A percentile compares a stretch with the other conserved stretches of the same genome.
Conservation (phyloP, 2,797 vertebrate genomes). For the Chiroxiphia lanceolata region DNA sequence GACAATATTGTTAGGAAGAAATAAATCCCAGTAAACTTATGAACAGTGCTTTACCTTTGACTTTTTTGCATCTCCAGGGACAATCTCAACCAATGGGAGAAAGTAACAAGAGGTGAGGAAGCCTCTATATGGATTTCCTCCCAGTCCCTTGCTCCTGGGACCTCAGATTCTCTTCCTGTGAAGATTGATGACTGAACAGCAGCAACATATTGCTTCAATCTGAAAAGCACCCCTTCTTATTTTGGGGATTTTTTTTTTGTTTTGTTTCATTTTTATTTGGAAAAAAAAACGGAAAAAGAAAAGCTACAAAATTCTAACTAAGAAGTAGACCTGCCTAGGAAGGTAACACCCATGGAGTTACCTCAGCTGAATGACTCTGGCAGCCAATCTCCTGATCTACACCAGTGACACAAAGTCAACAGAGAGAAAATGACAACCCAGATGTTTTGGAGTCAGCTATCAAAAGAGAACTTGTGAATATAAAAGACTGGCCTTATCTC, state of each 20-base stretch:
- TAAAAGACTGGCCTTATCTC: slow-evolving; percentile 75
- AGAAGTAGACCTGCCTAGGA: slow-evolving; percentile 13
- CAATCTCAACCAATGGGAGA: slow-evolving; percentile 96
- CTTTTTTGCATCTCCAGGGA: slow-evolving; percentile 78
- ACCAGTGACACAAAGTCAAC: neutral
- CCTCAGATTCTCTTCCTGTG: slow-evolving; percentile 81
- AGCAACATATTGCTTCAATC: neutral
- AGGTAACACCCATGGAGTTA: neutral
- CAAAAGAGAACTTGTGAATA: slow-evolving; percentile 71
- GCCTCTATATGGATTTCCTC: slow-evolving; percentile 72
- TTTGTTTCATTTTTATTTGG: slow-evolving; percentile 9
- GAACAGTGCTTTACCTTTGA: neutral
- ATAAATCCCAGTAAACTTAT: neutral
- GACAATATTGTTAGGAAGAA: neutral
- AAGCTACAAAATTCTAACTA: slow-evolving; percentile 28
- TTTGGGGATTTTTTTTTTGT: slow-evolving; percentile 17
- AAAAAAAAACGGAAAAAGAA: neutral
- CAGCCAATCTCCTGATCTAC: slow-evolving; percentile 16
- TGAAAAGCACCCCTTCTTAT: slow-evolving; percentile 1
- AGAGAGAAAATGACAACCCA: neutral
- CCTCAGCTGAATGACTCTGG: neutral
- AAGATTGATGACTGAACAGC: slow-evolving; percentile 88
- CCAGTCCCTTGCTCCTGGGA: slow-evolving; percentile 55
- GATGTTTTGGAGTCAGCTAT: slow-evolving; percentile 10
- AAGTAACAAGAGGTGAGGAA: slow-evolving; percentile 87